Conservation (phyloP, 2,888 invertebrate genomes). For the Orchesella flavescens region DNA sequence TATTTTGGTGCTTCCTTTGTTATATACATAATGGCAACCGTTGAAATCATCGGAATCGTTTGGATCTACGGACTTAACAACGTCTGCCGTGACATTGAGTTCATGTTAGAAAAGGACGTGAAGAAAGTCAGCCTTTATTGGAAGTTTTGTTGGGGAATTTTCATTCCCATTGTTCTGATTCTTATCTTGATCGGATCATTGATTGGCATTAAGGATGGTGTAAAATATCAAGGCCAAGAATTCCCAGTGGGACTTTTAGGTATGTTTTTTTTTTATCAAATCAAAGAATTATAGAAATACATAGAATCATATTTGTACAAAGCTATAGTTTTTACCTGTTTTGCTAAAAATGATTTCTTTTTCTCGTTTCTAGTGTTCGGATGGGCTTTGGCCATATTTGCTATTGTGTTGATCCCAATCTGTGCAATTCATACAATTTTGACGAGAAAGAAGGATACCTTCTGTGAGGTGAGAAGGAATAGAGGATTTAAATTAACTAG, state of each 20-base stretch:
- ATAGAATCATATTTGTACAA: too few relatives aligned
- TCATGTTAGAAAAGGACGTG: constrained; percentile 83
- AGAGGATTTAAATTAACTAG: too few relatives aligned
- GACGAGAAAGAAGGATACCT: constrained; percentile 34
- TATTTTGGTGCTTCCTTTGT: constrained; percentile 80
- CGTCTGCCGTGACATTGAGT: constrained; percentile 84
- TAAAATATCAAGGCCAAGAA: constrained; percentile 8
- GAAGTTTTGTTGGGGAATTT: constrained; percentile 84
- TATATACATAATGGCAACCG: constrained; percentile 78
- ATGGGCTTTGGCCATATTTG: constrained; percentile 49
- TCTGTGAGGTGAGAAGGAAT: constrained; percentile 42
- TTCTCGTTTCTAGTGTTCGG: constrained; percentile 47
- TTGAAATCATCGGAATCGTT: constrained; percentile 77
- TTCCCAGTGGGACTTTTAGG: constrained; percentile 29
- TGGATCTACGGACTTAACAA: constrained; percentile 81
- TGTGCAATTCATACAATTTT: constrained; percentile 49
- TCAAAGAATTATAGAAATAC: too few relatives aligned
- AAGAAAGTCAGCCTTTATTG: constrained; percentile 80
- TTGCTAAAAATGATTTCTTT: neutral
- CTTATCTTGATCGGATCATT: constrained; percentile 18
- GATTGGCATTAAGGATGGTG: constrained; percentile 25
- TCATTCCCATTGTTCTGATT: constrained; percentile 79
- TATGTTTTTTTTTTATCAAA: too few relatives aligned
- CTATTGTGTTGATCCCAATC: constrained; percentile 52
- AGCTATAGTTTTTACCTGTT: too few relatives aligned